Base-by-base conservation (phyloP, 2,113 vertebrate species). In the Menura novaehollandiae region DNA sequence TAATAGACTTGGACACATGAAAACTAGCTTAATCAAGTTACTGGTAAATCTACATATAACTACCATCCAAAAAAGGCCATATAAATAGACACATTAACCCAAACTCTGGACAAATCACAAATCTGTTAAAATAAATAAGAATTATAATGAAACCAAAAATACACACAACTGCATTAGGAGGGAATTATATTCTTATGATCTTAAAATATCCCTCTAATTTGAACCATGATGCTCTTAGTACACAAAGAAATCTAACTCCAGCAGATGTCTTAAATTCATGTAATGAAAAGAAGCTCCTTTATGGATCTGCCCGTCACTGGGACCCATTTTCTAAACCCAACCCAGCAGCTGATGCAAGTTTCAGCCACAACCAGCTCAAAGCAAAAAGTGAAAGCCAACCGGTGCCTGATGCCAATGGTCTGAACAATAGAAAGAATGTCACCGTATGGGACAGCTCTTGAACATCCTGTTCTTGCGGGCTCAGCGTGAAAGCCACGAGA, bases 181-280 rank as follows among this genome's bases (percentile, higher is more conserved):
- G 71, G 79, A 94, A 86, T 95, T 97, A 85, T 94, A 32, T 96
- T 93, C 96, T 97, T 97, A 95, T 93, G 95, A 89, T 96, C 95
- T 97, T 93, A 97, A 97, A 98, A 97, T 98, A 97, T 95, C 92
- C 75, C 64, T 78, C 71, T 96, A 97, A 97, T 97, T 97, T 97
- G 85, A 98, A 98, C 96, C 93, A 98, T 96, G 95, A 94, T 58
- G 88, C n/a, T 55, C 76, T 58, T 92, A 97, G 87, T 93, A 86
- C 85, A 97, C 89, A 95, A 97, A 97, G 96, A 98, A 95, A 96
- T 89, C 60, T 67, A 95, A 81, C 79, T 95, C 58, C 33, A 32
- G 68, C 96, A 97, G 96, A 96, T 98, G 95, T 96, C 58, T 92
- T 94, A 96, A 96, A 94, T 97, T 87, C 82, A 91, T 85, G 18